Conservation (phyloP, 2,888 invertebrate species). For the Salpingus planirostris region DNA sequence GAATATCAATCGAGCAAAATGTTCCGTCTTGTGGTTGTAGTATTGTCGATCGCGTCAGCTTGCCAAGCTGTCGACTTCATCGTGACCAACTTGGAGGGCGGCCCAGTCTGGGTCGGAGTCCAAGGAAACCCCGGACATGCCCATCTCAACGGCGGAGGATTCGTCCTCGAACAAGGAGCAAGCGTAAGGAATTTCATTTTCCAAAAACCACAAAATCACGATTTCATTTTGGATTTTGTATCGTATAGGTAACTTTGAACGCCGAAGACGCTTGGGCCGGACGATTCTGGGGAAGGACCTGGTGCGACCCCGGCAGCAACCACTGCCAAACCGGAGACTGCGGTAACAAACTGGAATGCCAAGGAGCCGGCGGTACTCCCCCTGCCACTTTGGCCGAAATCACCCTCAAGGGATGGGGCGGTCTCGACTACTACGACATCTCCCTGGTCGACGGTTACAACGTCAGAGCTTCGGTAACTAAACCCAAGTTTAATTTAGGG, state of each 20-base stretch:
- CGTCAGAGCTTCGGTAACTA: conserved; percentile 27
- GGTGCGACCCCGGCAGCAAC: conserved; percentile 36
- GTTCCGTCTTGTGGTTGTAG: conserved; percentile 6
- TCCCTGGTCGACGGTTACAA: conserved; percentile 45
- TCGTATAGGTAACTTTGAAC: conserved; percentile 16
- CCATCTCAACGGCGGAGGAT: conserved; percentile 25
- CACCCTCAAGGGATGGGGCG: conserved; percentile 32
- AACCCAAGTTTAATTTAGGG: no score
- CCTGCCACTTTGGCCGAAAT: conserved; percentile 41
- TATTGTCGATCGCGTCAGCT: conserved; percentile 8
- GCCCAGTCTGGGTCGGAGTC: conserved; percentile 28
- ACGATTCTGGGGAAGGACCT: conserved; percentile 35
- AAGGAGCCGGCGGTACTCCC: conserved; percentile 40
- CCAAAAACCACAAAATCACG: neutral
- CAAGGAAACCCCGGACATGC: conserved; percentile 27
- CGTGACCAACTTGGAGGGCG: conserved; percentile 20
- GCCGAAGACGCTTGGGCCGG: conserved; percentile 31
- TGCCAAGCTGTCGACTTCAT: conserved; percentile 18
- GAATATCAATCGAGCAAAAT: no score
- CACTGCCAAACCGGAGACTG: conserved; percentile 40
- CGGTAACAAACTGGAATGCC: conserved; percentile 37
- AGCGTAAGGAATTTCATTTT: conserved; percentile 20
- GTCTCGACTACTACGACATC: conserved; percentile 41
- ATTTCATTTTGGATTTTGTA: neutral
- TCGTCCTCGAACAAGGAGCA: conserved; percentile 20